A percentile compares a stretch with the other conserved stretches of the same genome.
Evolutionary conservation across 2,797 vertebrate genomes (phyloP).

Genomic region (Valencia hispanica): DNA sequence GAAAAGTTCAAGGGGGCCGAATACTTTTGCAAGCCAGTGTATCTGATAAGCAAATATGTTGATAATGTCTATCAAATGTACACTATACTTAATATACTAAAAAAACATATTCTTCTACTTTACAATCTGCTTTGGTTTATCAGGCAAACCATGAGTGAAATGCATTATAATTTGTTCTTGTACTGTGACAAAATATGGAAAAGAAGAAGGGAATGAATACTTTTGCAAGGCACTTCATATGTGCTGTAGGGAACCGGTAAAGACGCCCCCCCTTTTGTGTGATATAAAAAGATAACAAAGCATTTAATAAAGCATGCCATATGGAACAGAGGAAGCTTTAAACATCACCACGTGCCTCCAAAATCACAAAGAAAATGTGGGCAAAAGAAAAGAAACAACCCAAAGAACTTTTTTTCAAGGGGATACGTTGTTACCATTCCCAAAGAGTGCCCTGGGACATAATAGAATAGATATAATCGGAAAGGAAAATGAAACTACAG

Average conservation of each 20-base stretch:
- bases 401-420: neutral
- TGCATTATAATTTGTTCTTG: neutral
- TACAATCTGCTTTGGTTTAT: neutral
- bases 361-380: neutral
- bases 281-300: neutral
- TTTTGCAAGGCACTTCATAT: neutral
- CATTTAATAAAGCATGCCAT: neutral
- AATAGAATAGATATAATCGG: slow-evolving; percentile 1
- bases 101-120: neutral
- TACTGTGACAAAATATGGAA: neutral
- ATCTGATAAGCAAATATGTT: no score
- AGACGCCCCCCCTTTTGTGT: neutral
- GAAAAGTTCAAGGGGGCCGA: no score
- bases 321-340: neutral
- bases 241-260: neutral
- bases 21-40: no score
- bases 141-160: neutral
- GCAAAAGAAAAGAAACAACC: neutral
- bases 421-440: neutral
- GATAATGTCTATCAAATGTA: no score
- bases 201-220: neutral
- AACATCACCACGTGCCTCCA: neutral
- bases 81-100: no score
- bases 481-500: slow-evolving; percentile 7
- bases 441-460: neutral